phyloP scores from a whole-genome alignment of 2,113 vertebrate genomes.

The Orcinus orca region DNA sequence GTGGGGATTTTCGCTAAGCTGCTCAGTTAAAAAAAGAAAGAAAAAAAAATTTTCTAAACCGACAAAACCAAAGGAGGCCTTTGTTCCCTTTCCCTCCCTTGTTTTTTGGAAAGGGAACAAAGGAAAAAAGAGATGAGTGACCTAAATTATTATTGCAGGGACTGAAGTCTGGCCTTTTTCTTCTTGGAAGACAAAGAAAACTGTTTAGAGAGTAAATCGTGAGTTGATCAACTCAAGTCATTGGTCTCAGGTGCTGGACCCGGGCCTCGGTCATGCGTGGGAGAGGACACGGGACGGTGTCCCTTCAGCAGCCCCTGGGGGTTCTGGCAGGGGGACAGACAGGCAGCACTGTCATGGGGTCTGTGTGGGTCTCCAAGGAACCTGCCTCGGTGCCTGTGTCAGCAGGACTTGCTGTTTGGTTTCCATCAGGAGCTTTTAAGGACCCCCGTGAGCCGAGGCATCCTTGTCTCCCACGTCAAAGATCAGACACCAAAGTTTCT shows the following conservation, averaged over 20 bases:
- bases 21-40: background rate
- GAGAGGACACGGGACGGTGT: fast-evolving
- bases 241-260: too few relatives aligned
- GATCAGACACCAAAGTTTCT: background rate
- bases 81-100: too few relatives aligned
- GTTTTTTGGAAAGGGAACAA: background rate
- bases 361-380: background rate
- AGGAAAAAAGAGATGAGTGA: background rate
- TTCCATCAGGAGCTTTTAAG: background rate
- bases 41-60: fast-evolving
- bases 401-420: background rate
- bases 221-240: too few relatives aligned
- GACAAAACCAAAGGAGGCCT: too few relatives aligned
- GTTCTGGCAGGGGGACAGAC: background rate
- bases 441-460: background rate
- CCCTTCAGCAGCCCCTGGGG: background rate
- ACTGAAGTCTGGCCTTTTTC: background rate
- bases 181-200: background rate
- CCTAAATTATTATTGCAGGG: fast-evolving
- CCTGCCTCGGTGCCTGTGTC: too few relatives aligned
- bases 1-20: background rate
- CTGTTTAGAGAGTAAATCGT: background rate
- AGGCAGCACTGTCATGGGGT: background rate
- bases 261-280: fast-evolving
- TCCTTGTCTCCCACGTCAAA: background rate